Percentiles rank a stretch among this genome's conserved stretches.
phyloP scores from a whole-genome alignment of 2,888 invertebrate genomes.

The Mesoligia furuncula region DNA sequence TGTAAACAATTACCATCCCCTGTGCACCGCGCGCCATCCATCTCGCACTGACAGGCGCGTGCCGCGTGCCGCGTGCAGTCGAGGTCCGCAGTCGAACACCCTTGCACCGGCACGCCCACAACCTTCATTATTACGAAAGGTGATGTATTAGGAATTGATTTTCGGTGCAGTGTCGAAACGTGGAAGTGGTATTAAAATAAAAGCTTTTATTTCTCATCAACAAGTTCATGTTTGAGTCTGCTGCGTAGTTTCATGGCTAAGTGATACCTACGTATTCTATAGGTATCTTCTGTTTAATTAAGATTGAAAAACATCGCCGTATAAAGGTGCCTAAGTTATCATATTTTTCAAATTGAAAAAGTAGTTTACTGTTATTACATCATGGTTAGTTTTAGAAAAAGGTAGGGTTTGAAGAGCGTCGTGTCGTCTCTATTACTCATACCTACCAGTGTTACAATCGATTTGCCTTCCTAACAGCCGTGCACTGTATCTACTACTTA shows the following conservation, averaged over 20 bases:
- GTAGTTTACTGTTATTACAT: not conserved
- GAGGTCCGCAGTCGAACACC: not conserved
- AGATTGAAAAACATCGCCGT: not conserved
- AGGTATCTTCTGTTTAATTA: not conserved
- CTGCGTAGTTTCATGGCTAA: not conserved
- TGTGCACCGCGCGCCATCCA: conserved; percentile 39
- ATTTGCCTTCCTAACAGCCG: not conserved
- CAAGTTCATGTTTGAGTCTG: not conserved
- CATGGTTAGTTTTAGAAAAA: not conserved
- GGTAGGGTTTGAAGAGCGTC: not conserved
- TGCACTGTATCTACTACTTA: not conserved
- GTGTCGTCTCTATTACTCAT: not conserved
- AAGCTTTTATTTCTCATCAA: not conserved
- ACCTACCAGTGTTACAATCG: not conserved
- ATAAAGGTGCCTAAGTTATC: not conserved
- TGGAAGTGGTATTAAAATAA: not conserved
- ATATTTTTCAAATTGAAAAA: not conserved
- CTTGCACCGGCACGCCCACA: not conserved
- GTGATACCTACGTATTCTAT: not conserved
- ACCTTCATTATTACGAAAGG: conserved; percentile 4
- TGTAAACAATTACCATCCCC: conserved; percentile 49
- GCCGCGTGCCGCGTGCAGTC: conserved; percentile 1
- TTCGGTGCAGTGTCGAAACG: not conserved
- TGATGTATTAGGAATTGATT: conserved; percentile 6
- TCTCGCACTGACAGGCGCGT: conserved; percentile 28